Base-by-base conservation (phyloP, 2,113 vertebrate species). In the Crotalus horridus region DNA sequence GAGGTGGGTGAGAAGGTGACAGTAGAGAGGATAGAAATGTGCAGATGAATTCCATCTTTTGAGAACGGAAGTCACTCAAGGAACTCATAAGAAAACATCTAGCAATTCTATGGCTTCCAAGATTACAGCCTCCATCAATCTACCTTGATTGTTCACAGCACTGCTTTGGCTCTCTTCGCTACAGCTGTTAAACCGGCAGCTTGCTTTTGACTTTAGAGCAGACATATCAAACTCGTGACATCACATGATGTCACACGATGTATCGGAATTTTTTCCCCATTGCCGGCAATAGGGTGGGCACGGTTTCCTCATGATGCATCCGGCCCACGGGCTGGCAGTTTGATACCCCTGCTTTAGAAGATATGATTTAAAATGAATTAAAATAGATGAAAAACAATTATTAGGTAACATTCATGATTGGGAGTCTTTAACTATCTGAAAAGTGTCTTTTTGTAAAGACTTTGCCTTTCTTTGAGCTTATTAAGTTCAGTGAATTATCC, bases 401-500 rank as follows among this genome's bases (percentile, higher is more conserved):
- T 53, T 56, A 0, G 13, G 74, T 92, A 85, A 1, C 58, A 0
- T 94, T 92, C 0, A 0, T 11, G 17, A 93, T 21, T 46, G 2
- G 43, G 12, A 93, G 85, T 91, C 23, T 88, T 58, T 94, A 58
- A 51, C 15, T 61, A 43, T 93, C 94, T 95, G 86, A 15, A 29
- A 56, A 85, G 89, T 92, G 43, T 3, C 58, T 39, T 69, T 92
- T 93, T 23, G 92, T 95, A 94, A 85, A 21, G 17, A 17, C 95
- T 92, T 51, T 90, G 9, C 24, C 69, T 89, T 93, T 56, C 61
- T 85, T 61, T 39, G 81, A 5, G 33, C 85, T 85, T 92, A 46
- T 93, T 94, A 15, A 91, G 54, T 89, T 51, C 2, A 85, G 4
- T n/a, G 48, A 96, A 91, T 91, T 58, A 91, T 93, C 90, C 93